Evolutionary conservation across 1,140 invertebrate species (phyloP).

Genomic region (Dinothrombium tinctorium): DNA sequence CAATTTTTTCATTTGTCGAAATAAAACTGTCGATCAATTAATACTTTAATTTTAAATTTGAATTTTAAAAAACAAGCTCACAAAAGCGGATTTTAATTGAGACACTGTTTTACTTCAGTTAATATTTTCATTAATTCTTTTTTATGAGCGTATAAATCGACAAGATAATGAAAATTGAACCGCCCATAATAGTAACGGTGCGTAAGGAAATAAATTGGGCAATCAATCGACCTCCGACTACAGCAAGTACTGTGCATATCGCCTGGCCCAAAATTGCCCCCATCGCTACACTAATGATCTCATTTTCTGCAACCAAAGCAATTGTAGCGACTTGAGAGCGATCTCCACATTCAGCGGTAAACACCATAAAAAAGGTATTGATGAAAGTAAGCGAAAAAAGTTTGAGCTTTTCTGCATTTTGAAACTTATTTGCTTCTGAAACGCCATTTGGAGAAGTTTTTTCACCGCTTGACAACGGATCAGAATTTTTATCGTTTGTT

Average conservation of each 20-base stretch:
- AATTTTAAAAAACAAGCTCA: no score
- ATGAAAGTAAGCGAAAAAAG: slow-evolving; percentile 15
- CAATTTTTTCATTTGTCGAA: no score
- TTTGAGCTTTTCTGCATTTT: slow-evolving; percentile 11
- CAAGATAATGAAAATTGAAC: slow-evolving; percentile 74
- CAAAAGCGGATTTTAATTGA: no score
- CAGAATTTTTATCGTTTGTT: background rate
- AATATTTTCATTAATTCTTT: no score
- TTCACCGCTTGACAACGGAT: background rate
- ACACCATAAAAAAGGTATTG: slow-evolving; percentile 69
- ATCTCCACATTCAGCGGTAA: slow-evolving; percentile 97
- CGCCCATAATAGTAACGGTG: slow-evolving; percentile 77
- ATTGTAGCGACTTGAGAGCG: slow-evolving; percentile 89
- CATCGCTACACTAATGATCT: slow-evolving; percentile 71
- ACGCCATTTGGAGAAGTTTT: slow-evolving; percentile 20
- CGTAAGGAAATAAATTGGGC: slow-evolving; percentile 82
- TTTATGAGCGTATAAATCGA: no score
- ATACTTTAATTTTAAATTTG: no score
- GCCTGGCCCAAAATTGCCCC: slow-evolving; percentile 81
- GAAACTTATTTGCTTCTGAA: slow-evolving; percentile 18
- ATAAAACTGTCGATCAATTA: no score
- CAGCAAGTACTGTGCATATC: slow-evolving; percentile 83
- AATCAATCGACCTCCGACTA: slow-evolving; percentile 80
- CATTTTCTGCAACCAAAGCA: slow-evolving; percentile 66
- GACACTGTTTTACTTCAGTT: no score